Evolutionary conservation across 35 echinoderm and acorn worm genomes (phyloP).

Genomic region (Patiria miniata): DNA sequence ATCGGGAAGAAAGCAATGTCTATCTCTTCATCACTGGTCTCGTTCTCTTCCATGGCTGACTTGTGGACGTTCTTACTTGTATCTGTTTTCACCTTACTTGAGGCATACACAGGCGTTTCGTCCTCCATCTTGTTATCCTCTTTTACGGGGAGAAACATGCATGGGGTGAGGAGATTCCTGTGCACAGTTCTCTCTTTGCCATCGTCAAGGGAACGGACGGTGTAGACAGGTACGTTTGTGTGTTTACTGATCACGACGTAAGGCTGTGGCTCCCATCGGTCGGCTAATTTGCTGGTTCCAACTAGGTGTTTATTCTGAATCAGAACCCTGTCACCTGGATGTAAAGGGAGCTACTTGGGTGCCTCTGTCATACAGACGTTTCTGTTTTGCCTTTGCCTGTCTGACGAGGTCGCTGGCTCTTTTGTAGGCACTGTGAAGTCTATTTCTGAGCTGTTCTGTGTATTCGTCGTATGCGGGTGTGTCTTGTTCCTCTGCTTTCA

Average conservation of each 20-base stretch:
- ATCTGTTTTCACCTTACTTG: background rate
- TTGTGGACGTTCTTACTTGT: background rate
- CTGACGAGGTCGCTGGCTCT: no score
- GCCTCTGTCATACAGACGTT: background rate
- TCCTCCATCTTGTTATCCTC: background rate
- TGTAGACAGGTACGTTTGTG: background rate
- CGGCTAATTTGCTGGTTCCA: no score
- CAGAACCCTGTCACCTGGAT: slow-evolving; percentile 27
- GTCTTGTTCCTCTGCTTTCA: no score
- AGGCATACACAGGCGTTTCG: background rate
- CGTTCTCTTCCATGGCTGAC: no score
- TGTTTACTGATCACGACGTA: background rate
- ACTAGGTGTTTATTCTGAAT: slow-evolving; percentile 6
- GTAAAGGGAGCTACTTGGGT: background rate
- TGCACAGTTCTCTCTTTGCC: background rate
- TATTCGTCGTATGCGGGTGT: no score
- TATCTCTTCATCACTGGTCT: no score
- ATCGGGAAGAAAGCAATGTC: no score
- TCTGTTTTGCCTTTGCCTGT: no score
- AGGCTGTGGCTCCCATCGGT: background rate
- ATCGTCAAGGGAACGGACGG: background rate
- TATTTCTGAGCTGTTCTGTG: no score
- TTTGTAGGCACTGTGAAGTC: no score
- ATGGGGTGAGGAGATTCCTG: no score
- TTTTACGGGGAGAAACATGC: background rate